Conservation (phyloP, 92 coral and sea anemone genomes). For the Virgularia gustaviana region DNA sequence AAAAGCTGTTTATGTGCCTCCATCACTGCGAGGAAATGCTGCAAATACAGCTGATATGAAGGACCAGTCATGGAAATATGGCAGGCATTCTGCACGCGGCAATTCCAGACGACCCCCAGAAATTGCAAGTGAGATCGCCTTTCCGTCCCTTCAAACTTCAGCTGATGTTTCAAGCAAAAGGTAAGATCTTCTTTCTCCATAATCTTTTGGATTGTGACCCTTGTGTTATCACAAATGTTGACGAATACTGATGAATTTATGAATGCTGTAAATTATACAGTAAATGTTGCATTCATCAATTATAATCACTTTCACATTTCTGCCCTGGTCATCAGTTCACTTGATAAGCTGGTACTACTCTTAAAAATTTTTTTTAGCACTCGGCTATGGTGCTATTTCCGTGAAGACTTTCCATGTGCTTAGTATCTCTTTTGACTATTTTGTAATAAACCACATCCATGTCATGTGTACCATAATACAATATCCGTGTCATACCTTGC, state of each 20-base stretch:
- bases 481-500: no score
- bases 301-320: no score
- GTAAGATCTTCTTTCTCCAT: constrained; percentile 3
- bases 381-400: no score
- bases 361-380: no score
- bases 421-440: no score
- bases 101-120: constrained; percentile 76
- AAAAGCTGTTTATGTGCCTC: constrained; percentile 76
- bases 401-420: no score
- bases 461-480: no score
- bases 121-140: constrained; percentile 88
- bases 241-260: neutral
- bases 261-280: no score
- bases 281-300: no score
- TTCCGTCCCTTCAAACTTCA: constrained; percentile 72
- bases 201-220: neutral
- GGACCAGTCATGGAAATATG: constrained; percentile 35
- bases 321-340: no score
- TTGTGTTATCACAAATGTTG: neutral
- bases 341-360: no score
- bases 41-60: constrained; percentile 35
- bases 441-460: no score
- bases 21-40: constrained; percentile 66
- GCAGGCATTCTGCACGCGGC: constrained; percentile 36
- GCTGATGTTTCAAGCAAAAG: constrained; percentile 22